Evolutionary conservation across 2,797 vertebrate species (phyloP), one percentile per base, ranked within the genome.

Genomic region (Rhabdomys pumilio): DNA sequence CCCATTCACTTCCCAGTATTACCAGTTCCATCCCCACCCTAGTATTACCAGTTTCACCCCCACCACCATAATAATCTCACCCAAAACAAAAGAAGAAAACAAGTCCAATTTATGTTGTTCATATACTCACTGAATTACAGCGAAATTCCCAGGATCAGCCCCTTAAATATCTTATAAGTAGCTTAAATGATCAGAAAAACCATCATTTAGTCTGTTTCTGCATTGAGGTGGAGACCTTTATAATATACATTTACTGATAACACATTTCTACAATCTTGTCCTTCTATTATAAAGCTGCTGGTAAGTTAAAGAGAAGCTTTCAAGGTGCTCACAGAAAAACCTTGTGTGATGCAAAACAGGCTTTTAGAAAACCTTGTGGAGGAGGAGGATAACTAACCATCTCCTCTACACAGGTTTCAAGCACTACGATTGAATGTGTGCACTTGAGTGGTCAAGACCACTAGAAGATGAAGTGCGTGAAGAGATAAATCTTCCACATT

Each of bases 381-480:
- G 65, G n/a, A 14, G 2, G 41, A 59, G 72, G n/a, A 77, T 61
- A 20, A 55, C 15, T 90, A 63, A 31, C 93, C 69, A 81, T 67
- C 20, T 81, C 14, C 44, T 38, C 53, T 72, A 6, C 10, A n/a
- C 63, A 87, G 50, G 38, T 19, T 81, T 81, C 73, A 31, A 89
- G 69, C 29, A 85, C 34, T 41, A 0, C 0, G 63, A 6, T 41
- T 77, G 53, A 84, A 59, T 83, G 20, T 93, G 3, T 6, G 57
- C 17, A 65, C 65, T 47, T 75, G 92, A 73, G 53, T 57, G 20
- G 6, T 75, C 63, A 96, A 84, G 26, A 72, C 63, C 38, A 84
- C 55, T 93, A 88, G n/a, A 92, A 69, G 29, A 86, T 47, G 57
- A 92, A 85, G 55, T 80, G 20, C 9, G 90, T 80, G 50, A 85